Percentiles rank a stretch among this genome's conserved stretches.
phyloP scores from a whole-genome alignment of 2,797 vertebrate species.

The Squalus acanthias region DNA sequence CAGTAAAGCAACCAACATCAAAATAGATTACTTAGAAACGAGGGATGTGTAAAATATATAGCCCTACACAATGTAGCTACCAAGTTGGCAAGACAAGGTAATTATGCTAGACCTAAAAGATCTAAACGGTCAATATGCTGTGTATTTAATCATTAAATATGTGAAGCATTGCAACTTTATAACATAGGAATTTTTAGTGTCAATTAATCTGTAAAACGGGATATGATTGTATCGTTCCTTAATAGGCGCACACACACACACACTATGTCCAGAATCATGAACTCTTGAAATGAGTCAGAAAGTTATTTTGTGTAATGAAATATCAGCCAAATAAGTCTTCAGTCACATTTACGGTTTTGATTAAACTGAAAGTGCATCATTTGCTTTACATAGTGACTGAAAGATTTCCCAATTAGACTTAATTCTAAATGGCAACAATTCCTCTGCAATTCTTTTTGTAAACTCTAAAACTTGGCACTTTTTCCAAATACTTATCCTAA shows the following conservation, averaged over 20 bases:
- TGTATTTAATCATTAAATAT: neutral
- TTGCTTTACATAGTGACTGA: neutral
- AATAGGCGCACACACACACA: neutral
- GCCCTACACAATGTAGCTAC: too few relatives aligned
- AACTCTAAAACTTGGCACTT: neutral
- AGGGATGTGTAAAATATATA: too few relatives aligned
- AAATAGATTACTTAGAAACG: too few relatives aligned
- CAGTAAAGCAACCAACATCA: too few relatives aligned
- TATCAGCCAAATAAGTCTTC: neutral
- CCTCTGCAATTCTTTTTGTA: neutral
- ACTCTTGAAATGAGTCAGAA: neutral
- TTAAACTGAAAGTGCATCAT: neutral
- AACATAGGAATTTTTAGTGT: neutral
- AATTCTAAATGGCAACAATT: neutral
- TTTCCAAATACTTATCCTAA: conserved; percentile 18
- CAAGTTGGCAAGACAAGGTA: too few relatives aligned
- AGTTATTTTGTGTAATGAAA: neutral
- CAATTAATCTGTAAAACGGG: neutral
- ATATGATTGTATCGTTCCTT: neutral
- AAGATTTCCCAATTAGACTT: neutral
- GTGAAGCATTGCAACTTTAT: neutral
- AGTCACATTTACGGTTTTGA: neutral
- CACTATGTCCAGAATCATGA: neutral
- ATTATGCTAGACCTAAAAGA: too few relatives aligned
- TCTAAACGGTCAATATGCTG: neutral